Base-by-base conservation (phyloP, 1,140 invertebrate species). In the Dufourea novaeangliae region DNA sequence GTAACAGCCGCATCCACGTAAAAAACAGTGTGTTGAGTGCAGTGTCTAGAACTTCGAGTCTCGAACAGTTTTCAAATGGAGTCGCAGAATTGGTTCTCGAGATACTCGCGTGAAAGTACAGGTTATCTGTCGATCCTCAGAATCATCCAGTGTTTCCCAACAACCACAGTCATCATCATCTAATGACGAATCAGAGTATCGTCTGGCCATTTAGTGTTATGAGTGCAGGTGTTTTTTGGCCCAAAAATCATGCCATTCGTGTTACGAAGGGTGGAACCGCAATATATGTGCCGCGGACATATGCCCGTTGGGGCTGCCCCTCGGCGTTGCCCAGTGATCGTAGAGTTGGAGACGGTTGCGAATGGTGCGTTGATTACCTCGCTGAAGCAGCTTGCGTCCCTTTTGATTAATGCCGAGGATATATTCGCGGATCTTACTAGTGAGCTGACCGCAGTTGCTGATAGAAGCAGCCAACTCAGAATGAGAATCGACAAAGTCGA, bases 361-460 rank as follows among this genome's bases (percentile, higher is more conserved):
- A 94, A 94, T 78, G 93, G 93, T 27, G 92, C 93, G 41, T 87
- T 94, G 29, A 89, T 93, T 34, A 91, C 89, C 59, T 92, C 92
- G 44, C 88, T 94, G 57, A 92, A 93, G 71, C 94, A 94, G 86
- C 88, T 94, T 67, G 93, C 93, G 4, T 93, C 93, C 39, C 78
- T 94, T 41, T 91, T 94, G 22, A 84, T 90, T 73, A 90, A 89
- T 76, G 94, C 94, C 27, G 93, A 94, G 86, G 93, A 94, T 79
- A 91, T 94, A 41, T 94, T 94, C 86, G 92, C 91, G 77, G 93
- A 93, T 64, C 89, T 94, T 44, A 92, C 93, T 27, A 88, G 90
- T 39, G 92, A 94, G 79, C 88, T 94, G 79, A 92, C 92, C 71
- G 87, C 88, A 63, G 88, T 94, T 37, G 92, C 92, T 69, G 91